Evolutionary conservation across 2,888 invertebrate species (phyloP), one percentile per base, ranked within the genome.

Genomic region (Drosophila maculinotata): DNA sequence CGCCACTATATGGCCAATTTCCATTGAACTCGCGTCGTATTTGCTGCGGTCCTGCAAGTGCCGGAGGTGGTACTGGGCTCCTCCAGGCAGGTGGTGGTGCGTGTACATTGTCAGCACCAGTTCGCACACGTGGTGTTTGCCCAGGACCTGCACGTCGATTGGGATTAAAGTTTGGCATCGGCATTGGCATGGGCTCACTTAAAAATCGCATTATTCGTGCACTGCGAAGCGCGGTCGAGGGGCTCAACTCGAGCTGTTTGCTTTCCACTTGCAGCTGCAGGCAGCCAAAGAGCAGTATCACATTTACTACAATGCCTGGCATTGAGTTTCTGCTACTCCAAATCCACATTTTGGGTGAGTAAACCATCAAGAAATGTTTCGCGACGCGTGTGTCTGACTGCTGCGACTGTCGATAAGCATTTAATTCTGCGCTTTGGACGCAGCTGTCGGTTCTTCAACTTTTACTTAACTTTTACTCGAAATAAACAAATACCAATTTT

Each of bases 381-480:
- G 63, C 62, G 58, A 33, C 60, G 42, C 68, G 68, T 56, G 69
- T 81, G 89, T 77, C 84, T 79, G 69, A 51, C 57, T 72, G 56
- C 76, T 47, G 66, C 76, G 70, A 56, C 78, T 65, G 84, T 74
- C 76, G 74, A 69, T 68, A 65, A 53, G 66, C 75, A 67, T 87
- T 88, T 89, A 74, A 88, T 78, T 69, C 62, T 53, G 10, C 59
- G 47, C 57, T 75, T 64, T n/a, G 68, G 67, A 67, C 64, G 36
- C 59, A 42, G 48, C 23, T 58, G 44, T 54, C 51, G 41, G 51
- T 69, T 81, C 68, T 69, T 73, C 78, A 52, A 78, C 81, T 80
- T 77, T 78, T 73, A 78, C 60, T 69, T 76, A 72, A 78, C 79
- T 85, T 85, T 85, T 79, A 80, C 83, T 79, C 62, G 56, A 82